Evolutionary conservation across 2,113 vertebrate genomes (phyloP), one percentile per base, ranked within the genome.

Genomic region (Rana temporaria): DNA sequence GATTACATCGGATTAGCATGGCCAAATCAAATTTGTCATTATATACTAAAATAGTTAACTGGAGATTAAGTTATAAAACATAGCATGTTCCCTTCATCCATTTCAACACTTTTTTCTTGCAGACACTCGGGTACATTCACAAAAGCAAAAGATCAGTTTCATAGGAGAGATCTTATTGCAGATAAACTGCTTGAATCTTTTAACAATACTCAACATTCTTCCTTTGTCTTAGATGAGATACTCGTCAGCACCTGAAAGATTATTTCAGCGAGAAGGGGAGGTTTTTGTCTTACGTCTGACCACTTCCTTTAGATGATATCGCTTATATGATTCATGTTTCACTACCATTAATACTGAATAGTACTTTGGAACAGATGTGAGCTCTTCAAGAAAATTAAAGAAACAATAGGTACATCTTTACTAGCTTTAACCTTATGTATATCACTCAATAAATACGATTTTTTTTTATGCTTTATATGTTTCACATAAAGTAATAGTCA

Each of bases 131-230:
- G 63, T 82, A 68, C 53, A 74, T 75, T 75, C 71, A 66, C 80
- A 75, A 75, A 82, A 62, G 80, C 32, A 66, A 75, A 80, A 82
- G 52, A 82, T 82, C 80, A 60, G 80, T 82, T 82, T 82, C 80
- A 82, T 82, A 82, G 80, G 71, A 38, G 63, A 82, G 80, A 82
- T 82, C 80, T 68, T 75, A 82, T 82, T 82, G 62, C 80, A 75
- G 80, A 82, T 82, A 82, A 75, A 82, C 80, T 52, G 70, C 70
- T 74, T 82, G 79, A 82, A 82, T 82, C 59, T 73, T 82, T 82
- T 82, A 82, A 66, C 70, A 82, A 82, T 75, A 32, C 62, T 75
- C 53, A 67, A 30, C 53, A 65, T 75, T 75, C 80, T 75, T 75
- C 73, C 63, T 75, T 82, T 82, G 52, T 75, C 70, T 66, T 42